Evolutionary conservation across 1,140 invertebrate species (phyloP).

Genomic region (Drosophila lacteicornis): DNA sequence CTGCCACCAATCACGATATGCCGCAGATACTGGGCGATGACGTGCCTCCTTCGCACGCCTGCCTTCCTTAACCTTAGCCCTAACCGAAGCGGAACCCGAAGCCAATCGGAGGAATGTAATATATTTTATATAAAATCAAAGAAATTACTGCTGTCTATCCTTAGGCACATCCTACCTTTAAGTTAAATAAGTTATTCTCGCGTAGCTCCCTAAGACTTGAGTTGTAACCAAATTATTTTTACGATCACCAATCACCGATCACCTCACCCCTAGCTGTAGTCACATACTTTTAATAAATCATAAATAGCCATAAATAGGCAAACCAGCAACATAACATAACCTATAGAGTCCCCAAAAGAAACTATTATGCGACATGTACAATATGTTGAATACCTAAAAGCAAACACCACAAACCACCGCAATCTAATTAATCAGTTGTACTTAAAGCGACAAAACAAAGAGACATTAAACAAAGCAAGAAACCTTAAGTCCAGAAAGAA

Average conservation of each 20-base stretch:
- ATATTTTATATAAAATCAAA: constrained; percentile 53
- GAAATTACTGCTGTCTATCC: constrained; percentile 29
- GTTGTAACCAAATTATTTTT: constrained; percentile 48
- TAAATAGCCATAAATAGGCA: constrained; percentile 46
- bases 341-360: constrained; percentile 35
- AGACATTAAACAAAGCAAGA: neutral
- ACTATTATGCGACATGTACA: constrained; percentile 50
- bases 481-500: constrained; percentile 27
- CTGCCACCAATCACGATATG: constrained; percentile 2
- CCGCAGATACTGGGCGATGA: neutral
- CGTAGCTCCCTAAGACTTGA: constrained; percentile 39
- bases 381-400: constrained; percentile 55
- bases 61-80: constrained; percentile 17
- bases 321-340: constrained; percentile 25
- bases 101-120: constrained; percentile 31
- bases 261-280: constrained; percentile 38
- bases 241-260: constrained; percentile 19
- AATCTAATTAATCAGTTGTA: constrained; percentile 72
- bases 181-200: constrained; percentile 59
- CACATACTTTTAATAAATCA: constrained; percentile 51
- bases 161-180: constrained; percentile 17
- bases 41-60: constrained; percentile 9
- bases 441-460: constrained; percentile 50
- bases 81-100: neutral
- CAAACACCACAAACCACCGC: constrained; percentile 69